These are phyloP conservation scores for Adelosebastes latens DNA, from an alignment of 2,797 vertebrate species.

Conservation along the genomic window DNA sequence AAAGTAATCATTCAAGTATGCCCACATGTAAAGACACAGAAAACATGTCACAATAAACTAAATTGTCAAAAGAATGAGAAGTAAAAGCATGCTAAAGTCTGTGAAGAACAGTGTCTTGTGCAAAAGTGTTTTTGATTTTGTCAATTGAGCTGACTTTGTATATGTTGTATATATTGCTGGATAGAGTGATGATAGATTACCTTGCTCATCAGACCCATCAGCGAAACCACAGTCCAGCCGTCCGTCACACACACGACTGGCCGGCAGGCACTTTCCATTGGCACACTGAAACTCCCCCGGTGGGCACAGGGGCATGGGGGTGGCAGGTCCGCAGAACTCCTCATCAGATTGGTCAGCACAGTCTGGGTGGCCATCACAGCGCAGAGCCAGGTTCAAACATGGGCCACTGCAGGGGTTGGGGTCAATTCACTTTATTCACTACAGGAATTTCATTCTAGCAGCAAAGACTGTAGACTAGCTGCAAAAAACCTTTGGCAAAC, in stretches of 20 bases:
- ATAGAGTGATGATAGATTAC: slow-evolving; percentile 46
- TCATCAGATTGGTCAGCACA: slow-evolving; percentile 90
- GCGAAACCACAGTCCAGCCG: slow-evolving; percentile 85
- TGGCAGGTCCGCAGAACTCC: slow-evolving; percentile 80
- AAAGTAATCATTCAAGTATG: neutral
- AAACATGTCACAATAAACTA: neutral
- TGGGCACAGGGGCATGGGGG: slow-evolving; percentile 69
- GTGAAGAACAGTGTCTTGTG: neutral
- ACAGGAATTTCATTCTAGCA: neutral
- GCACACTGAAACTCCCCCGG: slow-evolving; percentile 83
- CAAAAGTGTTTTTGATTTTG: neutral
- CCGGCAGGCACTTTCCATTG: slow-evolving; percentile 80
- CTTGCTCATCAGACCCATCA: slow-evolving; percentile 85
- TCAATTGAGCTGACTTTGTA: neutral
- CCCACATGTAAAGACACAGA: neutral
- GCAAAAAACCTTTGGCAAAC: neutral
- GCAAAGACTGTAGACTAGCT: neutral
- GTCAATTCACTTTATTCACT: slow-evolving; percentile 30
- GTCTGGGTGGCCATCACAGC: slow-evolving; percentile 86
- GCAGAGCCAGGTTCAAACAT: slow-evolving; percentile 84
- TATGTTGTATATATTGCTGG: neutral
- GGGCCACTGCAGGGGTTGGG: slow-evolving; percentile 73
- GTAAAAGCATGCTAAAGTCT: neutral
- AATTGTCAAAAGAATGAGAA: neutral
- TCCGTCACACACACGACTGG: slow-evolving; percentile 79